Conservation (phyloP, 2,113 vertebrate species). For the Todiramphus saurophagus region DNA sequence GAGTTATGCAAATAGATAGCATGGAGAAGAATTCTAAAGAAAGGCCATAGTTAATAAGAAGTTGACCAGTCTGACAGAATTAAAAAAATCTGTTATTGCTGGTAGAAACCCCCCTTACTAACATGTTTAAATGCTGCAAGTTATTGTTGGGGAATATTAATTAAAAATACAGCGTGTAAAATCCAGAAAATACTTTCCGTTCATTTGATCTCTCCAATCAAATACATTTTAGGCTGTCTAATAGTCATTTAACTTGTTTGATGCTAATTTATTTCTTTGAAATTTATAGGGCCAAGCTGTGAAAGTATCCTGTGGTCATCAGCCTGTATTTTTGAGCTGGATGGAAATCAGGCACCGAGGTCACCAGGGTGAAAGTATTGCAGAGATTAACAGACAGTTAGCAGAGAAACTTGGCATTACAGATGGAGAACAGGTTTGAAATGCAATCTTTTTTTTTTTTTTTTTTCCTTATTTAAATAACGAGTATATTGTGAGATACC, state of each 20-base stretch:
- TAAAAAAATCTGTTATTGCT: not conserved
- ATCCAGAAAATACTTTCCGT: not conserved
- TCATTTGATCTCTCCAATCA: not conserved
- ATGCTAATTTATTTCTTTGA: not conserved
- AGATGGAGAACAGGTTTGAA: slow-evolving; percentile 86
- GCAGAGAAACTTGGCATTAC: slow-evolving; percentile 88
- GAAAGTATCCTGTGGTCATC: slow-evolving; percentile 81
- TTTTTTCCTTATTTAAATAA: not conserved
- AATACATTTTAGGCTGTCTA: not conserved
- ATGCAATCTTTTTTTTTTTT: not conserved
- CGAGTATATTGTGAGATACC: not conserved
- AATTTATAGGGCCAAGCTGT: slow-evolving; percentile 85
- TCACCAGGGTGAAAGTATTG: slow-evolving; percentile 72
- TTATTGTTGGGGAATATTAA: not conserved
- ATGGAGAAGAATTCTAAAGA: not conserved
- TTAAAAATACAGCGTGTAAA: not conserved
- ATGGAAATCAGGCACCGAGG: slow-evolving; percentile 76
- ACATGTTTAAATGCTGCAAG: not conserved
- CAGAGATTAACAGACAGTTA: slow-evolving; percentile 87
- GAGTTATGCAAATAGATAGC: not conserved
- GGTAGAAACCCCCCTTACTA: not conserved
- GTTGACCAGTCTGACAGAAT: not conserved
- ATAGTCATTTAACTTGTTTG: not conserved
- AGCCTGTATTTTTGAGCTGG: slow-evolving; percentile 88
- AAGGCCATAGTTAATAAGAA: not conserved